Conservation (phyloP, 1,140 invertebrate genomes). For the Galleria mellonella region DNA sequence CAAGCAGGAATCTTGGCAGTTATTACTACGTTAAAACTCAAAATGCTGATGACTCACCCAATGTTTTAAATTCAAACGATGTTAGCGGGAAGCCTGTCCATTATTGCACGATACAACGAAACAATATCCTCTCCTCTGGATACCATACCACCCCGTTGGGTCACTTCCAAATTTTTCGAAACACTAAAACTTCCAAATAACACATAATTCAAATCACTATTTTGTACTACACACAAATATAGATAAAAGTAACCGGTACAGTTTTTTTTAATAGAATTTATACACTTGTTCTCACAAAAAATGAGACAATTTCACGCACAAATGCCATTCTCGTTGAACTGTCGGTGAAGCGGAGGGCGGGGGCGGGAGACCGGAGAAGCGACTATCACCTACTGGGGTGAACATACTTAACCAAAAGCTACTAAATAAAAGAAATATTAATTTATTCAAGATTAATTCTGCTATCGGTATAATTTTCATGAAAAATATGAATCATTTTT, state of each 20-base stretch:
- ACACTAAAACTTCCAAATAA: constrained; percentile 35
- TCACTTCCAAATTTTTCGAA: constrained; percentile 44
- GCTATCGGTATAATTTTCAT: too few relatives aligned
- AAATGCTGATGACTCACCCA: constrained; percentile 64
- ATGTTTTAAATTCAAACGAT: constrained; percentile 70
- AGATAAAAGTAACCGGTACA: constrained; percentile 23
- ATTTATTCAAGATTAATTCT: too few relatives aligned
- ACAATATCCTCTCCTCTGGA: constrained; percentile 48
- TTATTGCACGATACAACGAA: constrained; percentile 50
- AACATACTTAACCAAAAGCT: constrained; percentile 5
- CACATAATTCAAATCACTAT: constrained; percentile 39
- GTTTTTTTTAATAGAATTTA: constrained; percentile 45
- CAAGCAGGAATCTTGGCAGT: too few relatives aligned
- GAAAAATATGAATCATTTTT: too few relatives aligned
- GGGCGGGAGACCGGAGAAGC: constrained; percentile 10
- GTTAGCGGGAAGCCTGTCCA: constrained; percentile 62
- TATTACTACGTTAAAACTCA: constrained; percentile 12
- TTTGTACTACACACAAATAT: constrained; percentile 21
- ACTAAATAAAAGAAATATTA: background rate
- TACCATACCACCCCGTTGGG: constrained; percentile 59
- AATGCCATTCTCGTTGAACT: constrained; percentile 58
- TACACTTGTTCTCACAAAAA: constrained; percentile 65
- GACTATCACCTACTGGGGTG: constrained; percentile 18
- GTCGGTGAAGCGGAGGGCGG: constrained; percentile 30
- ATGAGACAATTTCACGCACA: constrained; percentile 60